Conservation (phyloP, 2,113 vertebrate genomes). For the Thymallus thymallus region DNA sequence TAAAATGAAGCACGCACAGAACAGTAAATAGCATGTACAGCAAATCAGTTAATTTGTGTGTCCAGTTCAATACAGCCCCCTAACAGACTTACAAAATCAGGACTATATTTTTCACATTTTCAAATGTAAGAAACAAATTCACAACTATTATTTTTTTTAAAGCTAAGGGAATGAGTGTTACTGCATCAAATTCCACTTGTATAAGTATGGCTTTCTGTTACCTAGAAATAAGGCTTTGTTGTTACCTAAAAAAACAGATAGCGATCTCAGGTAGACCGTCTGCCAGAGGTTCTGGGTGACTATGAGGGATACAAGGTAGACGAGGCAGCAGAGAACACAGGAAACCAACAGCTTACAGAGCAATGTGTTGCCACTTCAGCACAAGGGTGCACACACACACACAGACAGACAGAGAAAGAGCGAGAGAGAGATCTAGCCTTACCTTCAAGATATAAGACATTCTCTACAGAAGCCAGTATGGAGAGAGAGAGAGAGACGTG, state of each 20-base stretch:
- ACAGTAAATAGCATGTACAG: too few species aligned
- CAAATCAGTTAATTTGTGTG: too few species aligned
- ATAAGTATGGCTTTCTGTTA: constrained; percentile 5
- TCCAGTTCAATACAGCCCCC: too few species aligned
- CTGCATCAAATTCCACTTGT: background rate
- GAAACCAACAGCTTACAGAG: constrained; percentile 61
- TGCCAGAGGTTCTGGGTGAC: constrained; percentile 1
- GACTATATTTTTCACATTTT: too few species aligned
- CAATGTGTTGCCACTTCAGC: constrained; percentile 59
- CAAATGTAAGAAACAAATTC: too few species aligned
- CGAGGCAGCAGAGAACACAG: constrained; percentile 54
- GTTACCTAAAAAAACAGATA: background rate
- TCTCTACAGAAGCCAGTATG: constrained; percentile 92
- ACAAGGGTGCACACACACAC: constrained; percentile 49
- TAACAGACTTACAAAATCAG: too few species aligned
- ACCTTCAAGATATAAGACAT: constrained; percentile 99
- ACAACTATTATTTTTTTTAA: too few species aligned
- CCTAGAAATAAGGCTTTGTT: constrained; percentile 17
- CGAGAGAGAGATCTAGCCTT: constrained; percentile 82
- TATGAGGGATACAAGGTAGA: constrained; percentile 16
- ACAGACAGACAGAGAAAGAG: constrained; percentile 44
- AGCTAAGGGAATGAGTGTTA: too few species aligned
- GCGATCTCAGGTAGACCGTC: background rate
- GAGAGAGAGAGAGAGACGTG: constrained; percentile 85
- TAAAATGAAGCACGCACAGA: too few species aligned